Percentiles rank a stretch among this genome's conserved stretches.
These are phyloP conservation scores for Drosophila novamexicana DNA, from an alignment of 1,140 invertebrate species.

Conservation along the genomic window DNA sequence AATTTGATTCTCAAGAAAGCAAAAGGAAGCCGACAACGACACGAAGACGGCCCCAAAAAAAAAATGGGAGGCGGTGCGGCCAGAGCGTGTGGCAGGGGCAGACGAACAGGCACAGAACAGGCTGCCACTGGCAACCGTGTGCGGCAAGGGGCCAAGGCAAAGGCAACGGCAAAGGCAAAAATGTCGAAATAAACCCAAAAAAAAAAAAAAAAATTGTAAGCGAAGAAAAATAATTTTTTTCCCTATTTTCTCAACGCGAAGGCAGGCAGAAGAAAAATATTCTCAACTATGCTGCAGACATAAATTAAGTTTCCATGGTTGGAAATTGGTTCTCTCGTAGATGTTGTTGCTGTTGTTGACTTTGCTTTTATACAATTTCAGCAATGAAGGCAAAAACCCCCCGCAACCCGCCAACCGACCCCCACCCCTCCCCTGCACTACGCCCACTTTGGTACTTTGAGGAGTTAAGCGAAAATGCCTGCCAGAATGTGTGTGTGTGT, in stretches of 20 bases:
- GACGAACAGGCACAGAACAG: constrained; percentile 9
- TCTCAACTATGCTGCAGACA: constrained; percentile 84
- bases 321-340: constrained; percentile 78
- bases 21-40: constrained; percentile 60
- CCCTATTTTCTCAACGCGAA: constrained; percentile 62
- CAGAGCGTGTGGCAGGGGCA: background rate
- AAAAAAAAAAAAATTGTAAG: constrained; percentile 21
- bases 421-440: background rate
- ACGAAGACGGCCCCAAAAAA: constrained; percentile 36
- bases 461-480: constrained; percentile 80
- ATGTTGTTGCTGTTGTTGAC: constrained; percentile 68
- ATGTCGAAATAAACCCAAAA: constrained; percentile 75
- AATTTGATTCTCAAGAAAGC: constrained; percentile 84
- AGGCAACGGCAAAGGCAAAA: constrained; percentile 53
- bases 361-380: constrained; percentile 81
- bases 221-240: constrained; percentile 57
- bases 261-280: constrained; percentile 78
- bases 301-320: constrained; percentile 85
- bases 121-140: constrained; percentile 35
- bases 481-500: constrained; percentile 61
- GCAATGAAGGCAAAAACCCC: constrained; percentile 27
- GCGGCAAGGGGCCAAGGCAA: constrained; percentile 48
- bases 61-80: constrained; percentile 7
- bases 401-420: no score
- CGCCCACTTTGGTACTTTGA: constrained; percentile 57